Base-by-base conservation (phyloP, 1,140 invertebrate genomes). In the Bombus ignitus region DNA sequence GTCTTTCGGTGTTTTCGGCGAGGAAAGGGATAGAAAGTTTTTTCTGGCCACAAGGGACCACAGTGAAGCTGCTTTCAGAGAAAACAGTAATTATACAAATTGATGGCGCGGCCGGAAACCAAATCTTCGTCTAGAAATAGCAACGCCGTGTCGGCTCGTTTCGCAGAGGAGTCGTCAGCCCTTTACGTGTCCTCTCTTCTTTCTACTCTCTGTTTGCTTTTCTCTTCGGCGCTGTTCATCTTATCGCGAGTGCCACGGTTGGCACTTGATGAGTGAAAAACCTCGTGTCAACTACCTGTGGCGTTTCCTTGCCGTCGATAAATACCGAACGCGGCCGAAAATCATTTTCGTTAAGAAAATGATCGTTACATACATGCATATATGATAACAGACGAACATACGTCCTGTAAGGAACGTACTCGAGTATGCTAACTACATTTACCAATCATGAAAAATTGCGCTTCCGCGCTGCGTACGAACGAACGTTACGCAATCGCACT, bases 71-170 rank as follows among this genome's bases (percentile, higher is more conserved):
- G 90, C 90, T 88, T 91, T 89, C 87, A 86, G 85, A 89, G 86
- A 89, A 90, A 91, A 91, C 87, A 89, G 90, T 87, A 92, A 91
- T 92, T 92, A 90, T 84, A 89, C 81, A 87, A 91, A 88, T 89
- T 87, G 90, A 76, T 77, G 71, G 77, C 87, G 78, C 80, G 86
- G 65, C 84, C 87, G 87, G 87, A 91, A 91, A 91, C 87, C 82
- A 76, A 90, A 92, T 92, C 90, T 85, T 92, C 92, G 81, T 91
- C 87, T 85, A 90, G 88, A 92, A 92, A 93, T 92, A 93, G 92
- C 89, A 82, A 72, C 84, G 82, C 62, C 59, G 72, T 75, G 82
- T 53, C 79, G 72, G 73, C 76, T 42, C 53, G 66, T 87, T 84
- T 85, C 68, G 47, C 22, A 28, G 18, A 62, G 77, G 80, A 88